A percentile compares a stretch with the other conserved stretches of the same genome.
Evolutionary conservation across 2,888 invertebrate species (phyloP).

Genomic region (Trachelus stipa): DNA sequence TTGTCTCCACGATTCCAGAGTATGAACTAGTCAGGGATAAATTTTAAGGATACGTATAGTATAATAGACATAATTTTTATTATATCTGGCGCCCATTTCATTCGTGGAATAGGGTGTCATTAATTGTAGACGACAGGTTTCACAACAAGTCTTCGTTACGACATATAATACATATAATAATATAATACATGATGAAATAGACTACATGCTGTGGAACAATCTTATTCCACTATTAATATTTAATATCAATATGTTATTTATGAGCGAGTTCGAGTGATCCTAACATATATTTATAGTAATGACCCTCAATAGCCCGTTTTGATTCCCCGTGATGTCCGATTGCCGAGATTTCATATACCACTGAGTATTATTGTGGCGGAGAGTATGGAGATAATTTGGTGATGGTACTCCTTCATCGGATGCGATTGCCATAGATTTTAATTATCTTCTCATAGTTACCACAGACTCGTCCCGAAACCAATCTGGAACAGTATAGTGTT

Average conservation of each 20-base stretch:
- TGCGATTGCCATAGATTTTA: not conserved
- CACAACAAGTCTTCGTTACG: no score
- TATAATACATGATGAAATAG: not conserved
- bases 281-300: not conserved
- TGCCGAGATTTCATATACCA: not conserved
- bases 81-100: no score
- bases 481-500: conserved; percentile 33
- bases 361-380: not conserved
- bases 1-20: no score
- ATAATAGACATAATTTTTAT: no score
- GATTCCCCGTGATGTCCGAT: not conserved
- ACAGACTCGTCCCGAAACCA: conserved; percentile 30
- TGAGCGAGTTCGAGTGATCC: not conserved
- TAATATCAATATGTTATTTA: not conserved
- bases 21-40: no score
- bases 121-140: no score
- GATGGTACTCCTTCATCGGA: not conserved
- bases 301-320: not conserved
- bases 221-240: not conserved
- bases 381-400: not conserved
- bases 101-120: no score
- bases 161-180: not conserved
- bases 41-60: no score
- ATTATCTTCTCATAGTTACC: conserved; percentile 21
- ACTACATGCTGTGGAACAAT: not conserved